Evolutionary conservation across 1,140 invertebrate species (phyloP), one percentile per base, ranked within the genome.

Genomic region (Amyelois transitella): DNA sequence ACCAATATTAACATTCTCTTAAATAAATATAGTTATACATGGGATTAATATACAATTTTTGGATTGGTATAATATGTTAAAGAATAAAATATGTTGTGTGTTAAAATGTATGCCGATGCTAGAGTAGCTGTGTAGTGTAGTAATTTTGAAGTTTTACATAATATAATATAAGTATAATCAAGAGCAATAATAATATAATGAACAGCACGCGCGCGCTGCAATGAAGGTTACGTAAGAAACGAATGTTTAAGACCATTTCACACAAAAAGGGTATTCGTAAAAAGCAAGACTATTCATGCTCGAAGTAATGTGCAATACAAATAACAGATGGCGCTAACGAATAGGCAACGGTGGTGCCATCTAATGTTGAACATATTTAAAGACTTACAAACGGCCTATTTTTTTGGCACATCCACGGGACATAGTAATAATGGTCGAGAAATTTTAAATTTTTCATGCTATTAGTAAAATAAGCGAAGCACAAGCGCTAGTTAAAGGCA

Each of bases 61-160:
- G 77, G 78, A 85, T 87, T 72, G 71, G 77, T 86, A 80, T 84
- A 81, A 71, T 70, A 78, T 77, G 76, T 78, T 80, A 77, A 69
- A 70, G 65, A 72, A 69, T 64, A 66, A 70, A 76, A 67, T 74
- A 86, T 75, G 78, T 83, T 82, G 81, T 85, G 77, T 85, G 80
- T 85, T 81, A 75, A 77, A 76, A 80, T 69, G 77, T 81, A 81
- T 75, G 77, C 74, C 81, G 73, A 81, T 74, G 84, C 84, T 85
- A 85, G 84, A 76, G 77, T 87, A 87, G 81, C 72, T 60, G 49
- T 55, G 81, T 87, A 85, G 84, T 64, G 78, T 87, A 87, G 84
- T 69, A 66, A 85, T 87, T 87, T 87, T 85, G 84, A 87, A 81
- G 68, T 82, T 87, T 86, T 86, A 86, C 80, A 84, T 87, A 81